phyloP scores from a whole-genome alignment of 2,113 vertebrate genomes.

The Trichechus manatus region DNA sequence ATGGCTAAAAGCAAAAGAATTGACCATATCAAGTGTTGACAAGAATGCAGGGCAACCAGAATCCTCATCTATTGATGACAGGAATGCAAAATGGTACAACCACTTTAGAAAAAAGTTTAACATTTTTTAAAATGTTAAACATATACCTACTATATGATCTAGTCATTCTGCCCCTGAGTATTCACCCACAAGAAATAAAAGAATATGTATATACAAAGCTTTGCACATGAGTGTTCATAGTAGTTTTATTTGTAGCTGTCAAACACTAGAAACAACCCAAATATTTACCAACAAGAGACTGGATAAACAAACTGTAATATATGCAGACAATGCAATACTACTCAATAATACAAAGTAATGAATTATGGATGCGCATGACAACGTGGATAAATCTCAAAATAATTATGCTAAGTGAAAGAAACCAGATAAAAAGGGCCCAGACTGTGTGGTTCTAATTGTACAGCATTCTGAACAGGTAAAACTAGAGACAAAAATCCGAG shows the following conservation, averaged over 20 bases:
- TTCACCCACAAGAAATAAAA: conserved; percentile 36
- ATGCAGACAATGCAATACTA: not conserved
- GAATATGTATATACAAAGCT: not conserved
- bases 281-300: not conserved
- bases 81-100: not conserved
- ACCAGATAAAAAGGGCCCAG: not conserved
- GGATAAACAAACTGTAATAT: not conserved
- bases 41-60: not conserved
- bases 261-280: not conserved
- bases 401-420: not conserved
- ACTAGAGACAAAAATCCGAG: not conserved
- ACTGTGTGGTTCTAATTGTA: not conserved
- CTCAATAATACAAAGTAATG: not conserved
- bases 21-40: not conserved
- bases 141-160: not conserved
- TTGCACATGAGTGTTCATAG: not conserved
- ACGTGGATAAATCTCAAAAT: not conserved
- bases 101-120: not conserved
- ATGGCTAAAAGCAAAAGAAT: not conserved
- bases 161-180: not conserved
- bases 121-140: not conserved
- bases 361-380: not conserved
- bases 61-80: too few species aligned
- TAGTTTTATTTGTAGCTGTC: conserved; percentile 4
- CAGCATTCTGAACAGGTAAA: not conserved